Evolutionary conservation across 2,113 vertebrate species (phyloP).

Genomic region (Perca schrenkii): DNA sequence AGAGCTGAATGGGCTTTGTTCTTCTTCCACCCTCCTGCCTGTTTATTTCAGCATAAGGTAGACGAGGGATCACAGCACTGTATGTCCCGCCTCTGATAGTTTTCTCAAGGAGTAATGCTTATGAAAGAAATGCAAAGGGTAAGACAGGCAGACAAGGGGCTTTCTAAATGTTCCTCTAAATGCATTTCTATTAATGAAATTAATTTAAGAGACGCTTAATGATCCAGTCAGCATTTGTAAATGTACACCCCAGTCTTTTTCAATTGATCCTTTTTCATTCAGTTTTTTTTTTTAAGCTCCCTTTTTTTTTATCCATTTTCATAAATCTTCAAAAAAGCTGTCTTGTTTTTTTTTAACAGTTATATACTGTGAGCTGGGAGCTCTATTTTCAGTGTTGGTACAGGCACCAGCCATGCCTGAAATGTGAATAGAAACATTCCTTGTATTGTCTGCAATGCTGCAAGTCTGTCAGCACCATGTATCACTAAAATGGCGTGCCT

Average conservation of each 20-base stretch:
- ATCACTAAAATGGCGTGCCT: conserved; percentile 80
- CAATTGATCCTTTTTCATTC: conserved; percentile 24
- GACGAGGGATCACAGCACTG: conserved; percentile 83
- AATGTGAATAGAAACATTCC: conserved; percentile 80
- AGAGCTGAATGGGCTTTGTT: conserved; percentile 92
- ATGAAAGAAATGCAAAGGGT: conserved; percentile 34
- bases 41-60: conserved; percentile 79
- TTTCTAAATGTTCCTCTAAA: conserved; percentile 44
- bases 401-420: conserved; percentile 68
- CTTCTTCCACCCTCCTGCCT: conserved; percentile 81
- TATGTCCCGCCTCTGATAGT: conserved; percentile 68
- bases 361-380: conserved; percentile 28
- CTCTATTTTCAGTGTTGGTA: conserved; percentile 39
- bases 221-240: conserved; percentile 45
- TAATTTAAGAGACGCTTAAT: conserved; percentile 53
- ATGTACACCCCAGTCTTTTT: conserved; percentile 28
- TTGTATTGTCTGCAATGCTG: conserved; percentile 70
- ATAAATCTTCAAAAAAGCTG: conserved; percentile 33
- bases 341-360: conserved; percentile 17
- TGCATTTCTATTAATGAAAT: conserved; percentile 50
- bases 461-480: conserved; percentile 70
- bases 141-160: not conserved
- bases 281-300: not conserved
- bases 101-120: conserved; percentile 46
- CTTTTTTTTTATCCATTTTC: not conserved